phyloP scores from a whole-genome alignment of 2,888 invertebrate species.

The Dryobota labecula region DNA sequence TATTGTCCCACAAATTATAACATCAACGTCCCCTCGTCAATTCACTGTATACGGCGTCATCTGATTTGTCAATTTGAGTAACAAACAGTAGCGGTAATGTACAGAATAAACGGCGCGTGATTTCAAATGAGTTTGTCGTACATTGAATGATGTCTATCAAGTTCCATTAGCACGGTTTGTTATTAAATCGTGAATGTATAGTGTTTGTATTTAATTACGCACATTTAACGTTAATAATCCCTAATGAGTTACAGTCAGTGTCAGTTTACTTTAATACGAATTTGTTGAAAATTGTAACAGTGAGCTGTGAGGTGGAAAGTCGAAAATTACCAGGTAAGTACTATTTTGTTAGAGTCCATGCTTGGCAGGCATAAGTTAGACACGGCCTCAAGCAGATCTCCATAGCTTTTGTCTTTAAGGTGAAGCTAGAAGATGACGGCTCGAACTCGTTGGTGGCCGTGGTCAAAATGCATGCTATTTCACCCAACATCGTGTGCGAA shows the following conservation, averaged over 20 bases:
- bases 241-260: constrained; percentile 26
- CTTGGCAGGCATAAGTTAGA: too few relatives aligned
- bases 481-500: too few relatives aligned
- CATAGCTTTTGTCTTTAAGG: too few relatives aligned
- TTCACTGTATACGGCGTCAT: constrained; percentile 51
- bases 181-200: constrained; percentile 27
- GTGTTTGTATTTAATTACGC: constrained; percentile 41
- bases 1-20: constrained; percentile 51
- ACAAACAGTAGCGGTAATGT: constrained; percentile 61
- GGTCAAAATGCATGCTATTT: too few relatives aligned
- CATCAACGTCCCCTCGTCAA: constrained; percentile 27
- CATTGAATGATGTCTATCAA: constrained; percentile 46
- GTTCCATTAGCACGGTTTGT: constrained; percentile 44
- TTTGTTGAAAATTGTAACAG: constrained; percentile 29
- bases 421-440: too few relatives aligned
- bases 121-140: constrained; percentile 44
- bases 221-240: constrained; percentile 39
- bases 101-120: constrained; percentile 43
- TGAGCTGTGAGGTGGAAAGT: not conserved
- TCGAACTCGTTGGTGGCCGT: too few relatives aligned
- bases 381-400: too few relatives aligned
- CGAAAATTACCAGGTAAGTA: not conserved
- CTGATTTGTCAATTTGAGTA: constrained; percentile 59
- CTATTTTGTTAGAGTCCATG: too few relatives aligned
- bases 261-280: constrained; percentile 30